Percentiles rank a stretch among this genome's conserved stretches.
phyloP scores from a whole-genome alignment of 2,113 vertebrate species.

The Pseudopipra pipra region DNA sequence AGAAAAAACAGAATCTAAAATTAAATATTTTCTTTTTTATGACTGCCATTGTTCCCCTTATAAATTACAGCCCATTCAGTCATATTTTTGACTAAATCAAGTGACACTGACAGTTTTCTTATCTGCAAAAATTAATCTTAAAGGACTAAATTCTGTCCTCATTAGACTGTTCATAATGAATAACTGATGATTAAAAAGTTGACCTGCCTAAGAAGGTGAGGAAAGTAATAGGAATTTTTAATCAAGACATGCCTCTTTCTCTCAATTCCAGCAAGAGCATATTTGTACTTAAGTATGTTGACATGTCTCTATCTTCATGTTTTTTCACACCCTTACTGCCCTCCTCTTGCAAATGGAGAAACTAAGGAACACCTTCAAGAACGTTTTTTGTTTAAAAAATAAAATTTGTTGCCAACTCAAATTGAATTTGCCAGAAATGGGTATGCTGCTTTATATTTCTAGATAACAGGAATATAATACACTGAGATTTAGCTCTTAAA shows the following conservation, averaged over 20 bases:
- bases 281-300: background rate
- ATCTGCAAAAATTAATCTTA: conserved; percentile 51
- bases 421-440: background rate
- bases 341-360: background rate
- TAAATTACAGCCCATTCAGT: conserved; percentile 55
- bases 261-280: background rate
- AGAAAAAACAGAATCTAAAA: conserved; percentile 63
- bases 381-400: background rate
- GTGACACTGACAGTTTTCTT: conserved; percentile 60
- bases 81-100: conserved; percentile 64
- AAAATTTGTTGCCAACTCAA: background rate
- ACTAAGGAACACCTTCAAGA: background rate
- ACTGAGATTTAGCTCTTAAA: background rate
- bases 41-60: conserved; percentile 44
- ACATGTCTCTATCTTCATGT: background rate
- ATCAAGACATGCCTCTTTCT: background rate
- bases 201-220: background rate
- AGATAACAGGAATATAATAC: background rate
- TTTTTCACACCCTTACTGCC: background rate
- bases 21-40: conserved; percentile 68
- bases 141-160: conserved; percentile 51
- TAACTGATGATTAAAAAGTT: conserved; percentile 31
- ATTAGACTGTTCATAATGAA: conserved; percentile 39
- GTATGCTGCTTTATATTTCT: background rate
- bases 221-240: conserved; percentile 12